phyloP scores from a whole-genome alignment of 2,113 vertebrate species.

The Chaenocephalus aceratus region DNA sequence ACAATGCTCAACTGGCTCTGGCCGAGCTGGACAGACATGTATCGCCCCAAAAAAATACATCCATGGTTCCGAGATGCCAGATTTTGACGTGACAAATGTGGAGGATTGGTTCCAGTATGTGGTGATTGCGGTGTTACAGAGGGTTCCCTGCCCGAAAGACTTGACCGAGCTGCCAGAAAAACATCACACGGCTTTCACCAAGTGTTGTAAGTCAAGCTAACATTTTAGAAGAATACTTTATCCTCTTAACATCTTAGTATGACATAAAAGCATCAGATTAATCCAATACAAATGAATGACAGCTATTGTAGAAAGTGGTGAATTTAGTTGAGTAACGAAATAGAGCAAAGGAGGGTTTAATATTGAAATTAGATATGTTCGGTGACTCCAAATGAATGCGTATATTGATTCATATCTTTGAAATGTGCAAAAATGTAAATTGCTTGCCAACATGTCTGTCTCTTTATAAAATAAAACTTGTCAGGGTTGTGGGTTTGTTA shows the following conservation, averaged over 20 bases:
- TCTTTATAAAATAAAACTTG: background rate
- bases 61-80: background rate
- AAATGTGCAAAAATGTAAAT: background rate
- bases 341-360: background rate
- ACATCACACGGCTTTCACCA: conserved; percentile 76
- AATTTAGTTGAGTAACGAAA: background rate
- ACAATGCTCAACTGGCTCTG: conserved; percentile 81
- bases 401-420: background rate
- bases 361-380: background rate
- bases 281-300: too few species aligned
- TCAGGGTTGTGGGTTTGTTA: background rate
- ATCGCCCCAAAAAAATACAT: conserved; percentile 23
- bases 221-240: background rate
- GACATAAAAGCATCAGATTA: background rate
- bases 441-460: background rate
- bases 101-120: conserved; percentile 79
- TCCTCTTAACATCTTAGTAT: background rate
- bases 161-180: conserved; percentile 41
- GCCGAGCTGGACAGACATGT: conserved; percentile 77
- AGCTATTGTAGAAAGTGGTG: background rate
- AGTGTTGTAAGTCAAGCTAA: conserved; percentile 76
- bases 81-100: conserved; percentile 69
- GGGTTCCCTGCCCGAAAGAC: conserved; percentile 57
- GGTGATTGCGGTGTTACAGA: conserved; percentile 74
- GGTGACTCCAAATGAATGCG: background rate